These are phyloP conservation scores for Netelia inedita DNA, from an alignment of 2,888 invertebrate species.

Conservation along the genomic window DNA sequence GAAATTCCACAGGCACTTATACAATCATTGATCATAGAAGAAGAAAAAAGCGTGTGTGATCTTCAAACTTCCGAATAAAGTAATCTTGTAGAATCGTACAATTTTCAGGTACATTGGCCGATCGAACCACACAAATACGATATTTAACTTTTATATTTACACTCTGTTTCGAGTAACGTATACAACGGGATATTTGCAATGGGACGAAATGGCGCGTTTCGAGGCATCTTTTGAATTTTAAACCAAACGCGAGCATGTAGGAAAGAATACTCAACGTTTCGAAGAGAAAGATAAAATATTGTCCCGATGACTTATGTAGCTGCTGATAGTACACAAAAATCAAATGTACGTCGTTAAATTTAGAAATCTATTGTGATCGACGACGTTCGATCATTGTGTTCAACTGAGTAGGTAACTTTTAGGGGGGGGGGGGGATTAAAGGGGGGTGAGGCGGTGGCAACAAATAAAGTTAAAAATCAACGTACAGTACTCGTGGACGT, in stretches of 20 bases:
- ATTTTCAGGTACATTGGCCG: conserved; percentile 30
- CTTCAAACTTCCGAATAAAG: conserved; percentile 48
- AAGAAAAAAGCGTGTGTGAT: conserved; percentile 46
- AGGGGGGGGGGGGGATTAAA: conserved; percentile 51
- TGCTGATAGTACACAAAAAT: conserved; percentile 70
- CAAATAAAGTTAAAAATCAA: conserved; percentile 43
- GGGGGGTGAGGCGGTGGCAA: conserved; percentile 21
- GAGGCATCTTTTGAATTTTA: conserved; percentile 20
- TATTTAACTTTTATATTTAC: conserved; percentile 58
- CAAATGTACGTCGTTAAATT: conserved; percentile 72
- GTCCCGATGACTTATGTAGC: conserved; percentile 60
- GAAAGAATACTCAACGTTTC: conserved; percentile 45
- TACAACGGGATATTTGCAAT: conserved; percentile 56
- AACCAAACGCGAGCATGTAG: conserved; percentile 3
- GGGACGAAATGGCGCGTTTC: conserved; percentile 7
- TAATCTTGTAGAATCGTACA: conserved; percentile 27
- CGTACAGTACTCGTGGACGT: conserved; percentile 10
- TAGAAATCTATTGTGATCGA: conserved; percentile 79
- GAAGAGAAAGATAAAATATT: conserved; percentile 44
- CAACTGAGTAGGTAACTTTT: conserved; percentile 78
- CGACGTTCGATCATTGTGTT: conserved; percentile 81
- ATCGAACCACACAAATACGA: conserved; percentile 48
- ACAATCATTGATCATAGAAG: conserved; percentile 50
- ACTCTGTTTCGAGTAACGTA: conserved; percentile 55
- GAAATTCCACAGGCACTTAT: conserved; percentile 45